Evolutionary conservation across 2,888 invertebrate species (phyloP), one percentile per base, ranked within the genome.

Genomic region (Marasmarcha lunaedactyla): DNA sequence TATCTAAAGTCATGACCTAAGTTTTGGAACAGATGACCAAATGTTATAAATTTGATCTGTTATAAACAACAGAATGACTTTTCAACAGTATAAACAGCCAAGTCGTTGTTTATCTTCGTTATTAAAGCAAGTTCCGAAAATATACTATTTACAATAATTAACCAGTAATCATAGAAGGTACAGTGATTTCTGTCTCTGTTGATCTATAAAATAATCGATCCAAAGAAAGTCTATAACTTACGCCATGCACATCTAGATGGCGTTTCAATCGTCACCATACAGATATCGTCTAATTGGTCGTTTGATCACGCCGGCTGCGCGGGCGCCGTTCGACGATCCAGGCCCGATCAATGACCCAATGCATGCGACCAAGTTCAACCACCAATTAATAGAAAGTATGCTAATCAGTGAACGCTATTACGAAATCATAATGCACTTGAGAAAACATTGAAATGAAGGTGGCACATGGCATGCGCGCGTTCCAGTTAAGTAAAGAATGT

Each of bases 251-350:
- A 13, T 13, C 9, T 2, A 34, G 34, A 12, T 13, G 34, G 34
- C 34, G 12, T 13, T 20, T 34, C 72, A 67, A 71, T 74, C 70
- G 67, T 68, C 70, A 20, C 20, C 20, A 20, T 7, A 63, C 63
- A 52, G 57, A 57, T 57, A 66, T 71, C 59, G 64, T 59, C 65
- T 79, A 81, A 81, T 78, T 76, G 79, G 68, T 61, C 62, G 71
- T 71, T 76, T 73, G 68, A 72, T 61, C 63, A 52, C 60, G 60
- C 77, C 77, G 77, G 76, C 73, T 73, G 74, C 72, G 78, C 71
- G 60, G 58, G 52, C 60, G 63, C 68, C 59, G n/a, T 10, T 2
- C n/a, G 59, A 53, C 59, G 48, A 56, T 48, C 49, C 49, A 51
- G 64, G 65, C 58, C 46, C 51, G 64, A 66, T 59, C 60, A 55